These are phyloP conservation scores for Platycnemis pennipes DNA, from an alignment of 2,888 invertebrate species.

Conservation along the genomic window DNA sequence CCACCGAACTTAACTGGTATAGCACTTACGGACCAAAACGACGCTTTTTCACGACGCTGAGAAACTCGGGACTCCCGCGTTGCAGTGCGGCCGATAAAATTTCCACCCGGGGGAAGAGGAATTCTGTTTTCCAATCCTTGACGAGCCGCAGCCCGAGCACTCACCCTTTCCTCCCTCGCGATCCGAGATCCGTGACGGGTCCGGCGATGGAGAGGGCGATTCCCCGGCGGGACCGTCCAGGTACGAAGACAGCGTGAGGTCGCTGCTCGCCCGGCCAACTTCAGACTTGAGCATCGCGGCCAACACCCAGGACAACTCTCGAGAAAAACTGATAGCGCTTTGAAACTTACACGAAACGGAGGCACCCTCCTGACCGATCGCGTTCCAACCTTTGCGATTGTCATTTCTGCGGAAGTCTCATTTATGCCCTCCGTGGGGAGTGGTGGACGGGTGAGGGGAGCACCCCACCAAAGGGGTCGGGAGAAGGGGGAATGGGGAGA, in stretches of 20 bases:
- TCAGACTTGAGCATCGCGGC: slow-evolving; percentile 35
- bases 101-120: no score
- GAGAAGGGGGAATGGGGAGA: background rate
- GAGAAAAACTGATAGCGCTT: background rate
- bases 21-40: no score
- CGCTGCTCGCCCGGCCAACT: slow-evolving; percentile 19
- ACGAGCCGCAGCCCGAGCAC: background rate
- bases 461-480: background rate
- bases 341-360: no score
- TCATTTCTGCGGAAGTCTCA: slow-evolving; percentile 40
- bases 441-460: background rate
- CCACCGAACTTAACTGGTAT: no score
- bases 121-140: background rate
- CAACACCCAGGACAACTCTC: background rate
- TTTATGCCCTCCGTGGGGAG: background rate
- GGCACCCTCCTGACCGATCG: background rate
- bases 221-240: background rate
- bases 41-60: no score
- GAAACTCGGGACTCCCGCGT: background rate
- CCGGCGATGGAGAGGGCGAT: background rate
- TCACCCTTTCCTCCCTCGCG: background rate
- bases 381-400: background rate
- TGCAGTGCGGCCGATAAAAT: background rate
- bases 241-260: slow-evolving; percentile 34
- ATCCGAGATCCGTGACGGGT: background rate